Conservation (phyloP, 1,140 invertebrate genomes). For the Caenorhabditis tropicalis region DNA sequence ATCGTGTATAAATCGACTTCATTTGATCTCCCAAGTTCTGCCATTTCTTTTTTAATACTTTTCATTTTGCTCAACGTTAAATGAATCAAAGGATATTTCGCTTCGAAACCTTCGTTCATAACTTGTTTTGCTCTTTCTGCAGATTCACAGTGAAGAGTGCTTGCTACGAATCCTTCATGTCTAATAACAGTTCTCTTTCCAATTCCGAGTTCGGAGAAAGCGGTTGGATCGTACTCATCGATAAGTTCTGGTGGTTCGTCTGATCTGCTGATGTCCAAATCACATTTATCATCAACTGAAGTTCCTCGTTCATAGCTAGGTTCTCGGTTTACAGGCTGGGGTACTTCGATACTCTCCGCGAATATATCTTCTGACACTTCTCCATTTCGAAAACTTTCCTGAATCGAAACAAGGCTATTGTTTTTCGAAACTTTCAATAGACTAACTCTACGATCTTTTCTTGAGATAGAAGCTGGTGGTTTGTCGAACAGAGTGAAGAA, state of each 20-base stretch:
- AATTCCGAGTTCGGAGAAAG: not conserved
- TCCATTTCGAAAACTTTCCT: slow-evolving; percentile 28
- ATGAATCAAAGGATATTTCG: not conserved
- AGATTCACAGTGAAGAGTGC: not conserved
- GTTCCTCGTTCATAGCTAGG: slow-evolving; percentile 10
- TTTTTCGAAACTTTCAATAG: too few relatives aligned
- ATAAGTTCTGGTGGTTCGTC: slow-evolving; percentile 8
- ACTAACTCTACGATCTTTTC: not conserved
- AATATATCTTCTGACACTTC: not conserved
- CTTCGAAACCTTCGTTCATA: not conserved
- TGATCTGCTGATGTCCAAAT: not conserved
- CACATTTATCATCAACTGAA: slow-evolving; percentile 13
- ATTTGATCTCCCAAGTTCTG: not conserved
- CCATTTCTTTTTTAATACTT: slow-evolving; percentile 33
- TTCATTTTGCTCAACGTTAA: slow-evolving; percentile 34
- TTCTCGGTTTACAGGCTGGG: not conserved
- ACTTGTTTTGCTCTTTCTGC: slow-evolving; percentile 6
- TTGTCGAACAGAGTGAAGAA: slow-evolving; percentile 32
- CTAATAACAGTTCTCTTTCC: not conserved
- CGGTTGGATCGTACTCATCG: not conserved
- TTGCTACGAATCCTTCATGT: not conserved
- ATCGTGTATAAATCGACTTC: slow-evolving; percentile 10
- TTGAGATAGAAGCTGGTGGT: not conserved
- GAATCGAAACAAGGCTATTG: not conserved
- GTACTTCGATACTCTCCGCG: slow-evolving; percentile 12